Percentiles rank a stretch among this genome's conserved stretches.
phyloP scores from a whole-genome alignment of 2,797 vertebrate genomes.

The Centroberyx gerrardi region DNA sequence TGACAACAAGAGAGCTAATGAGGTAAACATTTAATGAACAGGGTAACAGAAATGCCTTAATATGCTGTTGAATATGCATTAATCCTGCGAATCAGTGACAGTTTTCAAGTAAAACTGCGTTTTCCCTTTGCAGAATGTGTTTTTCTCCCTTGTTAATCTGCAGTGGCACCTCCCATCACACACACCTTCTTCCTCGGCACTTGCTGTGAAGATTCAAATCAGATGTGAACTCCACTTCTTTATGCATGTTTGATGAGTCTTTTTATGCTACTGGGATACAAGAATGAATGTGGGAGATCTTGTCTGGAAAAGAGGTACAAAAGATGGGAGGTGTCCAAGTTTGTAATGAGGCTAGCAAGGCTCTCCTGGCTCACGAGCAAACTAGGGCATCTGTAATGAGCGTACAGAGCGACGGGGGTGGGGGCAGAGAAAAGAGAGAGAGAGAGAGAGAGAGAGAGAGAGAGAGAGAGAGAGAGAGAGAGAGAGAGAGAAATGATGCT shows the following conservation, averaged over 20 bases:
- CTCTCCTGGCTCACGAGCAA: constrained; percentile 78
- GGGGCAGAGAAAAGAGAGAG: constrained; percentile 35
- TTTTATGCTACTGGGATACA: constrained; percentile 69
- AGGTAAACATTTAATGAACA: constrained; percentile 80
- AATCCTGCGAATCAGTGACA: constrained; percentile 59
- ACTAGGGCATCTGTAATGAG: constrained; percentile 84
- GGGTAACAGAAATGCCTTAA: constrained; percentile 66
- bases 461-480: neutral
- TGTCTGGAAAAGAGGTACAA: constrained; percentile 79
- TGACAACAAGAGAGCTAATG: constrained; percentile 75
- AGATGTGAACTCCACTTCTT: constrained; percentile 71
- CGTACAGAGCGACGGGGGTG: constrained; percentile 55
- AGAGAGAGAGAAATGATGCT: constrained; percentile 40
- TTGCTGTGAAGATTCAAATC: constrained; percentile 68
- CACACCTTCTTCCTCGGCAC: constrained; percentile 47
- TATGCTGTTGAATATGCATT: constrained; percentile 76
- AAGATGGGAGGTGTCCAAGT: constrained; percentile 78
- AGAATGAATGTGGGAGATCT: constrained; percentile 71
- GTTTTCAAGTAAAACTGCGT: constrained; percentile 56
- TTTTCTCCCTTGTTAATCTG: constrained; percentile 54
- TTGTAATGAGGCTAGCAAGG: constrained; percentile 81
- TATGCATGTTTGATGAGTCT: constrained; percentile 82
- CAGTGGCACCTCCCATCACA: constrained; percentile 45
- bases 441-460: constrained; percentile 3
- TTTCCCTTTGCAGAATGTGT: constrained; percentile 31